A percentile compares a stretch with the other conserved stretches of the same genome.
Conservation (phyloP, 2,888 invertebrate genomes). For the Apamea sordens region DNA sequence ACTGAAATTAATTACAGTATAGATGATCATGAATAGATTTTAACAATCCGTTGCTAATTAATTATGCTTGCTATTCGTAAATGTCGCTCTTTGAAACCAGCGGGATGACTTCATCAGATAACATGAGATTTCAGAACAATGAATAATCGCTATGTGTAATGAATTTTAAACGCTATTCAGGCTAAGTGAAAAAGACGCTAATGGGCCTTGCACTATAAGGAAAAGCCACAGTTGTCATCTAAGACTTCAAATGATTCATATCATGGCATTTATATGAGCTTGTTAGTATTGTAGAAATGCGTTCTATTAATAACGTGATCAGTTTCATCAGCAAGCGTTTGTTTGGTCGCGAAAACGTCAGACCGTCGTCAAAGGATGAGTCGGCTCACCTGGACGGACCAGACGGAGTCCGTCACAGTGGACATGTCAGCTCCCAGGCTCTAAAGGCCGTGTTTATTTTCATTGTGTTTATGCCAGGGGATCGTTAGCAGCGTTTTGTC, state of each 20-base stretch:
- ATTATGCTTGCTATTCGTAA: slow-evolving; percentile 43
- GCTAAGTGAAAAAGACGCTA: slow-evolving; percentile 24
- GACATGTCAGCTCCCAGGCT: slow-evolving; percentile 43
- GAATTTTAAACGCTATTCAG: slow-evolving; percentile 28
- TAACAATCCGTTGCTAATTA: slow-evolving; percentile 37
- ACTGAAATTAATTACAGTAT: slow-evolving; percentile 45
- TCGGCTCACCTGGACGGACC: slow-evolving; percentile 16
- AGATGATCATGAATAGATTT: slow-evolving; percentile 22
- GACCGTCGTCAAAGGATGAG: slow-evolving; percentile 65
- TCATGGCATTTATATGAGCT: slow-evolving; percentile 12
- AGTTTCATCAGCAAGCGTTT: slow-evolving; percentile 56
- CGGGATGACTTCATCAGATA: slow-evolving; percentile 48
- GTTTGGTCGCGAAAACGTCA: slow-evolving; percentile 64
- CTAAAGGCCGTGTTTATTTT: slow-evolving; percentile 55
- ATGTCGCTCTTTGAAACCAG: slow-evolving; percentile 38
- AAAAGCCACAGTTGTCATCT: slow-evolving; percentile 19
- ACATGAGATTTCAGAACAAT: slow-evolving; percentile 50
- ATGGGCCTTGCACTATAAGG: slow-evolving; percentile 32
- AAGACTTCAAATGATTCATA: slow-evolving; percentile 25
- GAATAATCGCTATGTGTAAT: slow-evolving; percentile 36
- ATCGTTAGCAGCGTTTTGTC: slow-evolving; percentile 52
- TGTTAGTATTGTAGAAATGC: slow-evolving; percentile 39
- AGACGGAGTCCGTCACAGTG: slow-evolving; percentile 30
- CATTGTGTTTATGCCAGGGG: slow-evolving; percentile 49
- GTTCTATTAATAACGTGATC: slow-evolving; percentile 50